Base-by-base conservation (phyloP, 2,797 vertebrate species). In the Siniperca obscura region DNA sequence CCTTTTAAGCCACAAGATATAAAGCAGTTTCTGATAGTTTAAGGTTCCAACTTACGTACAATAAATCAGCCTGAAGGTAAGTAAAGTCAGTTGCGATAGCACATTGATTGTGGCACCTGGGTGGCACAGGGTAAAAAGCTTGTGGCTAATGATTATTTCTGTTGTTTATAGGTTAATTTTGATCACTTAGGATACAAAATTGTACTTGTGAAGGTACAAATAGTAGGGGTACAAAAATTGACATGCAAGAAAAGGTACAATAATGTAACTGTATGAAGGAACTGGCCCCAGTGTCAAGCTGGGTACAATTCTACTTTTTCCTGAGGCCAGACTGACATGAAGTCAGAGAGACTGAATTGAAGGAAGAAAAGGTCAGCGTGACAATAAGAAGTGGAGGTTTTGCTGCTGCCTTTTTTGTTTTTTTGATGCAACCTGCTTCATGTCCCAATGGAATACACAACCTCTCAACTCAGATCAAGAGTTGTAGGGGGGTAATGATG, bases 391-490 rank as follows among this genome's bases (percentile, higher is more conserved):
- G 62, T 0, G 6, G 17, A 44, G n/a, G 13, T 72, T 84, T 70
- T 56, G 21, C 14, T 48, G 27, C 67, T 74, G 46, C 30, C 36
- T 69, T 74, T 12, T 74, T 78, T 61, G 17, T 61, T 61, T 52
- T 48, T 44, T 27, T 11, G 0, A 70, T 14, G 72, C 69, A 74
- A 83, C 60, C 69, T 14, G 61, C 42, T 50, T 61, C 72, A 50
- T 13, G 38, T 76, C 71, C 50, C 73, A 40, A 36, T 1, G 16
- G 68, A 80, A 74, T 42, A 64, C 30, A 55, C 3, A 1, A 68
- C 78, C 55, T 76, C 36, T 78, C 22, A 66, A 19, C 57, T 85
- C 59, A 60, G 52, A 50, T 67, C 61, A 48, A 72, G 70, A 80
- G 72, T 34, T 65, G 46, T 38, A 74, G 48, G 13, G 5, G 40